phyloP scores from a whole-genome alignment of 2,888 invertebrate genomes.

The Entomobrya multifasciata region DNA sequence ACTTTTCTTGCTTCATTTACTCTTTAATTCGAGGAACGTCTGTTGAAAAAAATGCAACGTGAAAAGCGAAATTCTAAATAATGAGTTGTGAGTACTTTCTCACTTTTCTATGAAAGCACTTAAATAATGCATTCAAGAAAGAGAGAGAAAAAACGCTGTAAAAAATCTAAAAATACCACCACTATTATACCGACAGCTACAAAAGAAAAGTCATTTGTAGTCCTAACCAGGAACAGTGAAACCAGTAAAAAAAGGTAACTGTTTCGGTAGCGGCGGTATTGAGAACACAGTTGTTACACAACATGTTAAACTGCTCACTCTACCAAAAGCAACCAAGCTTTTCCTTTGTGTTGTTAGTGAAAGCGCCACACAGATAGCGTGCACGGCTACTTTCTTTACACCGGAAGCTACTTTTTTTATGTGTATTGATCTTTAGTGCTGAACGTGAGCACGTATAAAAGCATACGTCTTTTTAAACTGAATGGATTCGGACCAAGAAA shows the following conservation, averaged over 20 bases:
- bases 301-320: not conserved
- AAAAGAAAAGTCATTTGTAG: not conserved
- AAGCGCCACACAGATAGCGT: conserved; percentile 46
- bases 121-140: not conserved
- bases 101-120: not conserved
- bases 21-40: too few species aligned
- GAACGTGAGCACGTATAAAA: too few species aligned
- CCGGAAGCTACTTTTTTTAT: conserved; percentile 23
- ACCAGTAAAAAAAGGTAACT: not conserved
- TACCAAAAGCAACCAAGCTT: too few species aligned
- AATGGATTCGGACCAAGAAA: conserved; percentile 5
- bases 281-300: not conserved
- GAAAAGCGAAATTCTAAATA: too few species aligned
- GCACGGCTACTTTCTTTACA: not conserved
- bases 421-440: conserved; percentile 39
- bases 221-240: not conserved
- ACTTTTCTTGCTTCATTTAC: too few species aligned
- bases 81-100: too few species aligned
- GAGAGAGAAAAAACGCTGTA: not conserved
- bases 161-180: too few species aligned
- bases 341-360: conserved; percentile 20
- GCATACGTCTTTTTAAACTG: too few species aligned
- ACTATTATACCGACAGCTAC: too few species aligned
- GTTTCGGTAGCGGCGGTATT: not conserved
- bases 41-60: too few species aligned